Base-by-base conservation (phyloP, 2,888 invertebrate species). In the Emesis furor region DNA sequence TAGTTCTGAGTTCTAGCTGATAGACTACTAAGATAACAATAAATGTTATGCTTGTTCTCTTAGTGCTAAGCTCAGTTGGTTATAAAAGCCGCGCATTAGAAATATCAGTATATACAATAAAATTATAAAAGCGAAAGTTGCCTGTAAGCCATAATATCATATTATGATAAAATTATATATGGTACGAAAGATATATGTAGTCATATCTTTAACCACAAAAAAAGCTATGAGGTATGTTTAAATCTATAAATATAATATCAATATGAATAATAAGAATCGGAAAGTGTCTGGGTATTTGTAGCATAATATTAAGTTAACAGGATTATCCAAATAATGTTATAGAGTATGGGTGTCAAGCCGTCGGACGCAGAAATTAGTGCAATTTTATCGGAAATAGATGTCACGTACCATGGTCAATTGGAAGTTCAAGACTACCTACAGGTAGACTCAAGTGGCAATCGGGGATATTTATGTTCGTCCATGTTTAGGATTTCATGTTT, bases 371-470 rank as follows among this genome's bases (percentile, higher is more conserved):
- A 98, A 94, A 97, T 99, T 89, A 98, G 98, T 93, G 97, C 97
- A 73, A 97, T 99, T 91, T 97, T 99, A 87, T 98, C 97, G 91
- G 99, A 99, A 96, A 98, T 99, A 89, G 99, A 99, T 96, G 96
- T 98, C 90, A 98, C 98, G 85, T 98, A 98, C 96, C 98, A 99
- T 94, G 99, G 99, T 79, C 98, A 98, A 95, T 96, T 99, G 96
- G 99, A 99, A 93, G 97, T 99, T 85, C 98, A 98, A 90, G 99
- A 99, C 95, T 99, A 98, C 96, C 97, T 99, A 78, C 99, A 99
- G 98, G 99, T 99, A 97, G 95, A 93, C 35, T 42, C 3, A 32
- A 71, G 46, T 46, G 37, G 37, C 39, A 32, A 10, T 10, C 17
- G 3, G 35, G 73, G 55, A 59, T 24, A 12, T 59, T 24, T 17